phyloP scores from a whole-genome alignment of 2,797 vertebrate species.

The Enoplosus armatus region DNA sequence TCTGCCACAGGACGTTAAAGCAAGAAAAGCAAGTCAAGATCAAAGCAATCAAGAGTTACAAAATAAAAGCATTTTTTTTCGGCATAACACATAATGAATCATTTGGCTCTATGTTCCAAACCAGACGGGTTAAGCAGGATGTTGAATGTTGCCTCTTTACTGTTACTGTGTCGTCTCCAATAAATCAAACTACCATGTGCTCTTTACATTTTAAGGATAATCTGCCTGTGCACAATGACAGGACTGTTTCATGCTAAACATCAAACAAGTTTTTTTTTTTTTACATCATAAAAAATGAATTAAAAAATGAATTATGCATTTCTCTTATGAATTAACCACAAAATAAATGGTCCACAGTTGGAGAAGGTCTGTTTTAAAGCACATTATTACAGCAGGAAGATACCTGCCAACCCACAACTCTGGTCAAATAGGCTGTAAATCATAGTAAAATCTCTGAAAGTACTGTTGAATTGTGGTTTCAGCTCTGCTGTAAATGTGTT shows the following conservation, averaged over 20 bases:
- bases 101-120: neutral
- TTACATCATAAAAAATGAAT: neutral
- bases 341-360: slow-evolving; percentile 54
- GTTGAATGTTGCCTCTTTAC: slow-evolving; percentile 18
- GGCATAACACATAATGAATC: slow-evolving; percentile 13
- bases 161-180: neutral
- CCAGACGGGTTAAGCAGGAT: slow-evolving; percentile 3
- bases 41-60: neutral
- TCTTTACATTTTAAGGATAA: slow-evolving; percentile 31
- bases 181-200: slow-evolving; percentile 26
- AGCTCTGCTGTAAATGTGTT: slow-evolving; percentile 33
- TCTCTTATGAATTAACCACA: slow-evolving; percentile 13
- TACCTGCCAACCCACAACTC: slow-evolving; percentile 19
- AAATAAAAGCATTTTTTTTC: slow-evolving; percentile 25
- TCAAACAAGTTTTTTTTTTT: neutral
- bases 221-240: slow-evolving; percentile 17
- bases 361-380: slow-evolving; percentile 63
- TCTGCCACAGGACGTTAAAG: neutral
- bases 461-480: slow-evolving; percentile 10
- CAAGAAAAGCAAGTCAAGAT: neutral
- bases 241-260: slow-evolving; percentile 28
- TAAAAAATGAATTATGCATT: slow-evolving; percentile 36
- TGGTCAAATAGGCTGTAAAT: slow-evolving; percentile 28
- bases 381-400: slow-evolving; percentile 32
- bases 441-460: neutral